Conservation (phyloP, 2,888 invertebrate species). For the Drosophila paranaensis region DNA sequence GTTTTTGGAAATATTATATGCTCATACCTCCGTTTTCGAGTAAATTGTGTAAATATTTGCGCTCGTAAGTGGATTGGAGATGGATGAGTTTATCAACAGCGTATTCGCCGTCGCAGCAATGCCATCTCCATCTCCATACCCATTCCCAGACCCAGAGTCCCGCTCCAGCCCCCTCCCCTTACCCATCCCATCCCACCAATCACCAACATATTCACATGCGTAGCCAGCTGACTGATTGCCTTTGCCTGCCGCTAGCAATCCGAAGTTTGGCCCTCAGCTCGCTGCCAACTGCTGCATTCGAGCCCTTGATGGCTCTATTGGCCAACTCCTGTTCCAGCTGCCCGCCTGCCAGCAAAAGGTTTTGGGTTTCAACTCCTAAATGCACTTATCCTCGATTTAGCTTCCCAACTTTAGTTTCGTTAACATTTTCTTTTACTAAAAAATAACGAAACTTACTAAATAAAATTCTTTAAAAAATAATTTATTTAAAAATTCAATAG, state of each 20-base stretch:
- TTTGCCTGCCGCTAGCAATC: slow-evolving; percentile 52
- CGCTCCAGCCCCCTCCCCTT: neutral
- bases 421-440: no score
- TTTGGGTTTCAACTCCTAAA: neutral
- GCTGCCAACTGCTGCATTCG: slow-evolving; percentile 23
- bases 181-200: neutral
- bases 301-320: slow-evolving; percentile 20
- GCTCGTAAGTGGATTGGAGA: slow-evolving; percentile 84
- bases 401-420: neutral
- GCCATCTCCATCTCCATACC: slow-evolving; percentile 35
- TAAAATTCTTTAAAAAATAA: no score
- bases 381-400: neutral
- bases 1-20: slow-evolving; percentile 83
- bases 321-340: slow-evolving; percentile 1
- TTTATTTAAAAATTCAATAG: no score
- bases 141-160: neutral
- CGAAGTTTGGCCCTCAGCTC: slow-evolving; percentile 14
- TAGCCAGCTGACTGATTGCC: slow-evolving; percentile 70
- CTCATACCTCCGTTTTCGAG: slow-evolving; percentile 81
- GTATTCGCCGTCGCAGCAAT: slow-evolving; percentile 60
- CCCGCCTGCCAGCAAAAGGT: neutral
- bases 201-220: slow-evolving; percentile 55
- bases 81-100: slow-evolving; percentile 83
- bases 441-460: no score
- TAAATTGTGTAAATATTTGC: slow-evolving; percentile 83